phyloP scores from a whole-genome alignment of 2,797 vertebrate genomes.

The Sebastolobus alascanus region DNA sequence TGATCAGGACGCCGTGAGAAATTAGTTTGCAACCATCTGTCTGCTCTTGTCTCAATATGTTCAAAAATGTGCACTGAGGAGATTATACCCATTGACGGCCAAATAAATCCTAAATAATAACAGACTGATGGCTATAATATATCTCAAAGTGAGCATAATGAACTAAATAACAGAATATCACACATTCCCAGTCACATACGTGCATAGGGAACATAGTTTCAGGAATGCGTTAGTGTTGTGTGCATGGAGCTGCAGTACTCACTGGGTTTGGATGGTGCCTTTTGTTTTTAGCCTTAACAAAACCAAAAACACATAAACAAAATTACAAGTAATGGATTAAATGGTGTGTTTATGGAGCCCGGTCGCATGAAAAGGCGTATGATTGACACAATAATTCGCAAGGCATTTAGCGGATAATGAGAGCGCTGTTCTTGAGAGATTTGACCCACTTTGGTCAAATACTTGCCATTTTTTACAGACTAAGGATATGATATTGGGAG shows the following conservation, averaged over 20 bases:
- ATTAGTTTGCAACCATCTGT: constrained; percentile 76
- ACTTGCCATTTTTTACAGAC: constrained; percentile 17
- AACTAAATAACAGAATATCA: neutral
- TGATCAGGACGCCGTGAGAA: constrained; percentile 68
- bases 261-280: neutral
- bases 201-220: neutral
- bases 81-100: constrained; percentile 12
- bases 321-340: neutral
- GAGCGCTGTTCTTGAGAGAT: neutral
- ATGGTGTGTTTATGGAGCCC: neutral
- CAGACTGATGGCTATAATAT: neutral
- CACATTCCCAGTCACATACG: neutral
- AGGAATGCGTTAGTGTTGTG: neutral
- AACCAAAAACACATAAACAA: neutral
- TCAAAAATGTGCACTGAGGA: constrained; percentile 38
- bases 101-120: constrained; percentile 22
- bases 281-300: neutral
- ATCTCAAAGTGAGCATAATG: constrained; percentile 2
- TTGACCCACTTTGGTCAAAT: neutral
- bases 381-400: too few relatives aligned
- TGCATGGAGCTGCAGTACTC: neutral
- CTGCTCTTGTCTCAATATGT: constrained; percentile 62
- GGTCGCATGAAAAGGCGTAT: too few relatives aligned
- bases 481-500: neutral
- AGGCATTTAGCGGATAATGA: too few relatives aligned